A percentile compares a stretch with the other conserved stretches of the same genome.
phyloP scores from a whole-genome alignment of 1,140 invertebrate genomes.

The Anagrus nilaparvatae region DNA sequence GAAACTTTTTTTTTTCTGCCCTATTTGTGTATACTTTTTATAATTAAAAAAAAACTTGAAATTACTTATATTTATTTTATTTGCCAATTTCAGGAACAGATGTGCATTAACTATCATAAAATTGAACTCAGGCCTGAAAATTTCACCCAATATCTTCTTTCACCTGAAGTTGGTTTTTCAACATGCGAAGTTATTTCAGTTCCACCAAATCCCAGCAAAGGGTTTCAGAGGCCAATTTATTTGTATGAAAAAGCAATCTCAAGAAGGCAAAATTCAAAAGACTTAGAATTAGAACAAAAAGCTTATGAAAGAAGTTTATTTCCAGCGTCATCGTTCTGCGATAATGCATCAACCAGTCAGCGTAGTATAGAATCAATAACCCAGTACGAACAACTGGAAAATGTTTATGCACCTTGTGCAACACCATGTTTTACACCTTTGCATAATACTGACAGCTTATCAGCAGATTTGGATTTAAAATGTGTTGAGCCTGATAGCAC shows the following conservation, averaged over 20 bases:
- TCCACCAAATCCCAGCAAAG: constrained; percentile 75
- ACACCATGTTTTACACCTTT: constrained; percentile 44
- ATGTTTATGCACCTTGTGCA: constrained; percentile 46
- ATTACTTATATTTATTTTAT: no score
- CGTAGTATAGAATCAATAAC: constrained; percentile 32
- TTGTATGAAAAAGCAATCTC: constrained; percentile 67
- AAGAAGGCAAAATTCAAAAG: constrained; percentile 21
- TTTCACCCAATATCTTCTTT: constrained; percentile 83
- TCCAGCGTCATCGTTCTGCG: constrained; percentile 10
- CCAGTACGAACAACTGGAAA: constrained; percentile 42
- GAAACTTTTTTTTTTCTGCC: no score
- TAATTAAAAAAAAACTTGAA: no score
- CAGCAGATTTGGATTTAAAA: constrained; percentile 12
- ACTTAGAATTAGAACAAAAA: constrained; percentile 21
- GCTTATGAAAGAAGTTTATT: constrained; percentile 32
- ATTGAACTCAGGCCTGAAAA: constrained; percentile 83
- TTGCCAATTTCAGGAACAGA: constrained; percentile 74
- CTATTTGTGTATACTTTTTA: no score
- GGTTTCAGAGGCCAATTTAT: constrained; percentile 80
- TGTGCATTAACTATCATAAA: constrained; percentile 73
- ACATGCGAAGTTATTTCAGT: constrained; percentile 77
- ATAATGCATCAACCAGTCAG: constrained; percentile 31
- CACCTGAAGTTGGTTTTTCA: constrained; percentile 81
- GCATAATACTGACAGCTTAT: constrained; percentile 24
- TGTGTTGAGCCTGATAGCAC: no score